Evolutionary conservation across 2,888 invertebrate genomes (phyloP).

Genomic region (Lordiphosa fenestrarum): DNA sequence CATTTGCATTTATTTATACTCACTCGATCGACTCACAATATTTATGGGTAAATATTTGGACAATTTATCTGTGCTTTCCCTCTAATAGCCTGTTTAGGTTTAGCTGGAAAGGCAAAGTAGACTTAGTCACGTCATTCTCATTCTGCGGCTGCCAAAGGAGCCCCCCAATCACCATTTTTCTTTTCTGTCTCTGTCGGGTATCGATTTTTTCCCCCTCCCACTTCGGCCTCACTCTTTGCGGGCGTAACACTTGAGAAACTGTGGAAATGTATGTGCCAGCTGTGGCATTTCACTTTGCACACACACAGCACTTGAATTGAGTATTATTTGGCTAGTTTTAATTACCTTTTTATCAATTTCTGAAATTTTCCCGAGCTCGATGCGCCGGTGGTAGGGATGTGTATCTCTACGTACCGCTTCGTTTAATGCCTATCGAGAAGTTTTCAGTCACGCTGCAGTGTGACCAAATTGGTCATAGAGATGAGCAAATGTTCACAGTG

Average conservation of each 20-base stretch:
- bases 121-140: constrained; percentile 70
- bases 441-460: constrained; percentile 7
- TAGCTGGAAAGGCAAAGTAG: constrained; percentile 64
- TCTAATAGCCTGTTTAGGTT: constrained; percentile 60
- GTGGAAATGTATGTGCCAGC: constrained; percentile 10
- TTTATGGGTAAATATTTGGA: constrained; percentile 27
- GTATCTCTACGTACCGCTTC: constrained; percentile 30
- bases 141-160: constrained; percentile 28
- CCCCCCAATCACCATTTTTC: constrained; percentile 51
- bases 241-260: constrained; percentile 33
- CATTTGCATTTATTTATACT: constrained; percentile 36
- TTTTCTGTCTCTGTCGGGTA: constrained; percentile 24
- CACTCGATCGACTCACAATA: constrained; percentile 31
- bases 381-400: constrained; percentile 57
- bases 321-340: constrained; percentile 47
- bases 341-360: constrained; percentile 19
- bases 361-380: constrained; percentile 44
- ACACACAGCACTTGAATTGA: constrained; percentile 25
- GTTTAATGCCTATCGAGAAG: constrained; percentile 24
- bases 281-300: constrained; percentile 6
- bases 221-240: constrained; percentile 37
- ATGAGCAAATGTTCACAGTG: too few relatives aligned
- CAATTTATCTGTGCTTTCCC: constrained; percentile 67
- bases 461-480: too few relatives aligned
- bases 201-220: constrained; percentile 52